Evolutionary conservation across 2,797 vertebrate genomes (phyloP).

Genomic region (Distichodus sexfasciatus): DNA sequence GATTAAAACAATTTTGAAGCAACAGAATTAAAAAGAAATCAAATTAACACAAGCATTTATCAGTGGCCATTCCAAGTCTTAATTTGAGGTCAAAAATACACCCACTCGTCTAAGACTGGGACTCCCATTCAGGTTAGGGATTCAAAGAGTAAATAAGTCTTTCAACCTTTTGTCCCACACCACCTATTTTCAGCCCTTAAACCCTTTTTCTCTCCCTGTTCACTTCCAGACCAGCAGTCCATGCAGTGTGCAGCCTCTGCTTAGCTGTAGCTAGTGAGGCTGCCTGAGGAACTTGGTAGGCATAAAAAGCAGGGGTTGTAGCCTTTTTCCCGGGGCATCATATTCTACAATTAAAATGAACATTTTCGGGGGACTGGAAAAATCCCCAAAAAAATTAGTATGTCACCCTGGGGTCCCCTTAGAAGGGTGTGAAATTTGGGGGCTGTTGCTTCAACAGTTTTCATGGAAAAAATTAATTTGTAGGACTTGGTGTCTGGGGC

Average conservation of each 20-base stretch:
- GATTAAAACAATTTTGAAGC: slow-evolving; percentile 40
- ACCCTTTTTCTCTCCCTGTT: slow-evolving; percentile 61
- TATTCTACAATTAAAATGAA: slow-evolving; percentile 81
- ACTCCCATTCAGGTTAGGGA: slow-evolving; percentile 60
- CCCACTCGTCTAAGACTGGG: slow-evolving; percentile 62
- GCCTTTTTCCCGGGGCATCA: slow-evolving; percentile 80
- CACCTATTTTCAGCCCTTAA: slow-evolving; percentile 58
- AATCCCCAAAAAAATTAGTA: slow-evolving; percentile 74
- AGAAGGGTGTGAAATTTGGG: slow-evolving; percentile 61
- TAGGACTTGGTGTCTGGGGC: slow-evolving; percentile 55
- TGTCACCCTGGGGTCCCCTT: slow-evolving; percentile 32
- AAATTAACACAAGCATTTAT: slow-evolving; percentile 55
- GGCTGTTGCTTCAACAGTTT: slow-evolving; percentile 42
- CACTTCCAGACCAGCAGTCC: slow-evolving; percentile 62
- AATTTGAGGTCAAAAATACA: slow-evolving; percentile 64
- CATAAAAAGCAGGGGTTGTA: slow-evolving; percentile 73
- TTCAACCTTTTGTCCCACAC: slow-evolving; percentile 58
- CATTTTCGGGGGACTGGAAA: slow-evolving; percentile 66
- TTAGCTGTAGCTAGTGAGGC: slow-evolving; percentile 71
- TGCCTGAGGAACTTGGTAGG: slow-evolving; percentile 69
- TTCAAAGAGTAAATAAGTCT: slow-evolving; percentile 61
- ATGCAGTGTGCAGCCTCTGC: slow-evolving; percentile 69
- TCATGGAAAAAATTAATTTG: slow-evolving; percentile 71
- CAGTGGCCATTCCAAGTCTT: slow-evolving; percentile 60
- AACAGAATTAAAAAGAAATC: slow-evolving; percentile 37